Percentiles rank a stretch among this genome's conserved stretches.
phyloP scores from a whole-genome alignment of 2,797 vertebrate genomes.

The Chaenodraco wilsoni region DNA sequence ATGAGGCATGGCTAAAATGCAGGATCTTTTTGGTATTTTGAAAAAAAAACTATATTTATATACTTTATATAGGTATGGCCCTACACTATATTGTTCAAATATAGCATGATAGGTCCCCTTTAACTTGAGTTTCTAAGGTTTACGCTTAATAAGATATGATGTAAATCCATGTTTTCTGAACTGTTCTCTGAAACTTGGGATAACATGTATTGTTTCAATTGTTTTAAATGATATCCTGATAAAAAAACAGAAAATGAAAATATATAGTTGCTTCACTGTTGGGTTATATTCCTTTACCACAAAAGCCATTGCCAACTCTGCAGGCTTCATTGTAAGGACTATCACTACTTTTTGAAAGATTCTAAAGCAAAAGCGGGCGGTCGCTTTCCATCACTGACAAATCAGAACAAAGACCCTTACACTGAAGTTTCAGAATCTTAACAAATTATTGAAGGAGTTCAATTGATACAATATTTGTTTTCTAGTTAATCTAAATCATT shows the following conservation, averaged over 20 bases:
- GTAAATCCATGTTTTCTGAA: not conserved
- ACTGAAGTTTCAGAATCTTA: not conserved
- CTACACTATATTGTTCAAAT: too few species aligned
- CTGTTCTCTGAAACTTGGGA: not conserved
- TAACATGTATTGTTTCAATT: not conserved
- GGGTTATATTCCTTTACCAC: too few species aligned
- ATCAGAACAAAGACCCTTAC: not conserved
- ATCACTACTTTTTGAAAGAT: not conserved
- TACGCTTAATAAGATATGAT: not conserved
- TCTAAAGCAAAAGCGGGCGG: not conserved
- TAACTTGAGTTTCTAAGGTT: not conserved
- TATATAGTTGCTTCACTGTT: not conserved
- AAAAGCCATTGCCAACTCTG: not conserved
- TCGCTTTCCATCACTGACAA: too few species aligned
- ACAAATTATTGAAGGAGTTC: not conserved
- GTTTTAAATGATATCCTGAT: not conserved
- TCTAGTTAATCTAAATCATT: constrained; percentile 7
- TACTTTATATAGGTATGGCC: too few species aligned
- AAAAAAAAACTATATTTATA: too few species aligned
- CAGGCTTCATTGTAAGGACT: not conserved
- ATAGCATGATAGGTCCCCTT: too few species aligned
- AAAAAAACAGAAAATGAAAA: not conserved
- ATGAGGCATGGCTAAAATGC: too few species aligned
- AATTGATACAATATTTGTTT: not conserved
- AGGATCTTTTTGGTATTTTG: too few species aligned